These are phyloP conservation scores for Diphyllodes magnificus DNA, from an alignment of 2,113 vertebrate genomes.

Conservation along the genomic window DNA sequence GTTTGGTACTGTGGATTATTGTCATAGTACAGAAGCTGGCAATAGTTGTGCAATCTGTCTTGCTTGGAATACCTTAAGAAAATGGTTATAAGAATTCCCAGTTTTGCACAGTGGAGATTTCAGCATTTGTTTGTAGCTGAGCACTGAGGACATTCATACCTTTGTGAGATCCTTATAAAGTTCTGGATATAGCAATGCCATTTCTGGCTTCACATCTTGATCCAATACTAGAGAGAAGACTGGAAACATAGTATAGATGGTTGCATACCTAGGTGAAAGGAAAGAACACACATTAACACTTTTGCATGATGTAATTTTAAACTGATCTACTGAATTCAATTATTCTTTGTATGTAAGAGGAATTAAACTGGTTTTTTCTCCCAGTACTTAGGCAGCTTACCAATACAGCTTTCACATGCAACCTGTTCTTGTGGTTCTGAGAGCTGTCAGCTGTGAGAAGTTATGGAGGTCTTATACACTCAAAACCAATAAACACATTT, in stretches of 20 bases:
- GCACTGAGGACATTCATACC: slow-evolving; percentile 62
- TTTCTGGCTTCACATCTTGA: slow-evolving; percentile 95
- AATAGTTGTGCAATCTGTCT: neutral
- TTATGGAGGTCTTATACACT: neutral
- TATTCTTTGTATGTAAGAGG: neutral
- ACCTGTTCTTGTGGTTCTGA: neutral
- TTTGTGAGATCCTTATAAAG: slow-evolving; percentile 99
- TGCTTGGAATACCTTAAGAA: neutral
- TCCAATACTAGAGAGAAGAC: slow-evolving; percentile 97
- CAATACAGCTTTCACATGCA: neutral
- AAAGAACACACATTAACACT: neutral
- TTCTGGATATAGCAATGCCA: slow-evolving; percentile 94
- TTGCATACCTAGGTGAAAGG: slow-evolving; percentile 82
- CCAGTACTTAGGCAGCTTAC: neutral
- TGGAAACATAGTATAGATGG: slow-evolving; percentile 98
- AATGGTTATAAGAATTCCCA: neutral
- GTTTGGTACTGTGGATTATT: neutral
- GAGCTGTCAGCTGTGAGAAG: neutral
- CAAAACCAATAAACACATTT: neutral
- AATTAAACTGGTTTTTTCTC: neutral
- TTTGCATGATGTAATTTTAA: neutral
- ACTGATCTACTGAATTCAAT: neutral
- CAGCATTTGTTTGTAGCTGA: neutral
- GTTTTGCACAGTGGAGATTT: neutral
- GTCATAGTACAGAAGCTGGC: neutral